Conservation (phyloP, 2,888 invertebrate species). For the Spodoptera littoralis region DNA sequence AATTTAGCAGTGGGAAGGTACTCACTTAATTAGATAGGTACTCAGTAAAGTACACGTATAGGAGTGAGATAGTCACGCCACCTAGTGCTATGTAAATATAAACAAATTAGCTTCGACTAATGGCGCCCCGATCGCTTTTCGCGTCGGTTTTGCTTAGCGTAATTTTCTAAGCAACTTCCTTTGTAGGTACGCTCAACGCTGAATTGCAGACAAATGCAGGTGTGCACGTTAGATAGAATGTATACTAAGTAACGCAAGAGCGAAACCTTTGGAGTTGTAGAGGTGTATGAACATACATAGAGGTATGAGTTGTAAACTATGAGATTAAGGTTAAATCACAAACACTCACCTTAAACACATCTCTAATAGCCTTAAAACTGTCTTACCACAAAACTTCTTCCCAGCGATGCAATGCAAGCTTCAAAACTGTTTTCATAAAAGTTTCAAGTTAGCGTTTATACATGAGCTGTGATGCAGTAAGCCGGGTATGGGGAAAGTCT, state of each 20-base stretch:
- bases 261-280: no score
- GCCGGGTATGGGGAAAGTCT: constrained; percentile 7
- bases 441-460: no score
- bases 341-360: no score
- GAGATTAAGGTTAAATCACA: no score
- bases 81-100: constrained; percentile 59
- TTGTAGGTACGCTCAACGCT: background rate
- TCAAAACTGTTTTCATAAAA: no score
- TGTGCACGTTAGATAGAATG: background rate
- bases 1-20: constrained; percentile 38
- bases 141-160: constrained; percentile 35
- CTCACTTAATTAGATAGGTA: constrained; percentile 47
- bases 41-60: constrained; percentile 46
- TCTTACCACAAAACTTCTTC: no score
- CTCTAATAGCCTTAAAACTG: no score
- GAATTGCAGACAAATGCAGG: background rate
- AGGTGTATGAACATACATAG: no score
- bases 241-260: no score
- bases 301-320: no score
- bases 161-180: constrained; percentile 49
- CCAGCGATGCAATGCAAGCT: no score
- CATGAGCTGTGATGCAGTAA: no score
- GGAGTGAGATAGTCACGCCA: constrained; percentile 56
- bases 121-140: constrained; percentile 57
- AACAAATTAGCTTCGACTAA: constrained; percentile 63